phyloP scores from a whole-genome alignment of 1,140 invertebrate species.

The Lysiphlebus fabarum region DNA sequence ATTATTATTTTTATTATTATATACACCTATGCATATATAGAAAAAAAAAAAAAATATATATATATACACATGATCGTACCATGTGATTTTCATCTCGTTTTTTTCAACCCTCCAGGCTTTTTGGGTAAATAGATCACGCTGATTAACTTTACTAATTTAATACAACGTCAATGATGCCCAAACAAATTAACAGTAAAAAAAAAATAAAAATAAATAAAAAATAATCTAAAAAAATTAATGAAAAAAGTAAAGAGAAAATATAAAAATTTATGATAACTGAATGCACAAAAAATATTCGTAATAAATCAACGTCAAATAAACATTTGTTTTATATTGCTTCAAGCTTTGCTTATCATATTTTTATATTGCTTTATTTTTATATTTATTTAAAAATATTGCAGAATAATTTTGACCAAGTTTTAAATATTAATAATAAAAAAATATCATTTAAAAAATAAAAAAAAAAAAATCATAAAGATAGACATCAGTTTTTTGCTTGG shows the following conservation, averaged over 20 bases:
- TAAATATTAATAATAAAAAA: too few species aligned
- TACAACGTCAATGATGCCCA: slow-evolving; percentile 11
- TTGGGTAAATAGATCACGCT: slow-evolving; percentile 27
- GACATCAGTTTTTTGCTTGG: not conserved
- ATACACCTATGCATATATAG: not conserved
- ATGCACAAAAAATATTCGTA: too few species aligned
- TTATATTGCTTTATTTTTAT: too few species aligned
- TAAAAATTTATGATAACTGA: too few species aligned
- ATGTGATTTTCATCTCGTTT: slow-evolving; percentile 11
- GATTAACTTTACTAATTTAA: slow-evolving; percentile 46
- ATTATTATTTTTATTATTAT: not conserved
- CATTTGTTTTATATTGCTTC: too few species aligned
- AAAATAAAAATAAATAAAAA: not conserved
- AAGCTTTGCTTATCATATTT: too few species aligned
- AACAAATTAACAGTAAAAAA: slow-evolving; percentile 1
- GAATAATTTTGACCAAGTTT: too few species aligned
- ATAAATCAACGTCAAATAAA: too few species aligned
- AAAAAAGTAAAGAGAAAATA: too few species aligned
- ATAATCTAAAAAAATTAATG: not conserved
- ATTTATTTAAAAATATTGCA: too few species aligned
- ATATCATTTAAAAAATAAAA: not conserved
- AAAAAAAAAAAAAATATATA: too few species aligned
- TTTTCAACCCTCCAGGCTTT: not conserved
- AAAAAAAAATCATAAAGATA: not conserved
- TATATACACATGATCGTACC: not conserved